Evolutionary conservation across 2,888 invertebrate genomes (phyloP).

Genomic region (Poecilobothrus nobilitatus): DNA sequence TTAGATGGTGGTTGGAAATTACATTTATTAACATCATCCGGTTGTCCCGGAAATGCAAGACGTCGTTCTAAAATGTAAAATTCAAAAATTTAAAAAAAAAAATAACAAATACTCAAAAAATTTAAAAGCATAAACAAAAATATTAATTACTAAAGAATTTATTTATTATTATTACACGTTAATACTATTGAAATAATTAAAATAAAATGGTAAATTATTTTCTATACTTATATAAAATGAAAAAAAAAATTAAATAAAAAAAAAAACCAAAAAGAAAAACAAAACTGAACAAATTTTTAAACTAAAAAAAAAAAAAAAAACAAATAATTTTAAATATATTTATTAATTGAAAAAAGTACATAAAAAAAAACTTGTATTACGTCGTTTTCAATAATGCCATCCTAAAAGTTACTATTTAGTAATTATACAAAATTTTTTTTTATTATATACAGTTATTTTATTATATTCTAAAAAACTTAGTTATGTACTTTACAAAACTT

Average conservation of each 20-base stretch:
- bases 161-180: no score
- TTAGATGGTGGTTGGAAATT: conserved; percentile 73
- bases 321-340: not conserved
- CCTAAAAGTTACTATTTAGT: no score
- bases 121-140: not conserved
- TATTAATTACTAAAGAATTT: not conserved
- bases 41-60: conserved; percentile 44
- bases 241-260: not conserved
- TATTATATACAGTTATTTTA: no score
- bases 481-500: no score
- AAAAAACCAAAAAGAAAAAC: not conserved
- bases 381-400: no score
- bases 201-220: not conserved
- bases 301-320: not conserved
- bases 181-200: not conserved
- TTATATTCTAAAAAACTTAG: no score
- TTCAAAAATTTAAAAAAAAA: not conserved
- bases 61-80: conserved; percentile 30
- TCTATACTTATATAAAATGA: not conserved
- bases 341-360: no score
- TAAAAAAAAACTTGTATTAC: no score
- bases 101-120: not conserved
- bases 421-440: no score
- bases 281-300: not conserved
- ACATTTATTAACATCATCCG: conserved; percentile 49